Evolutionary conservation across 53 echinoderm and acorn worm species (phyloP).

Genomic region (Temnopleurus reevesii): DNA sequence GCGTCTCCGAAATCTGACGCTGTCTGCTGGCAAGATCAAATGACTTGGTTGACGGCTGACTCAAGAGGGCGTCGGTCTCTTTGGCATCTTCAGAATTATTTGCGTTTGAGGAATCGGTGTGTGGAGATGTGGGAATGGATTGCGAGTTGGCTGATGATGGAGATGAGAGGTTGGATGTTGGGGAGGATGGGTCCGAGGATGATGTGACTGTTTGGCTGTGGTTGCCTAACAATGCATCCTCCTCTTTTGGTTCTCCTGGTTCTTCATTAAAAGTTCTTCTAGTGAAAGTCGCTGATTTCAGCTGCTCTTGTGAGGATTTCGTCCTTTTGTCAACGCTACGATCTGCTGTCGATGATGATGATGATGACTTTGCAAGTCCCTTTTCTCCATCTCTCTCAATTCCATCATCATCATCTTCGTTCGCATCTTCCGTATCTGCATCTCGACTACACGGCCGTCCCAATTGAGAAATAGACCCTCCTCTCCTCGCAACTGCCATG

Average conservation of each 20-base stretch:
- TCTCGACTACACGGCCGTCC: conserved; percentile 43
- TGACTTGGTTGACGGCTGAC: conserved; percentile 9
- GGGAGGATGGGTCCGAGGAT: conserved; percentile 8
- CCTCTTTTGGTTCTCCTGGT: neutral
- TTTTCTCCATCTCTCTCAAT: neutral
- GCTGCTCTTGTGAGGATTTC: neutral
- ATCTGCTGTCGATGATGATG: neutral
- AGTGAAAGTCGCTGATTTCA: neutral
- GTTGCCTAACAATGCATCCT: neutral
- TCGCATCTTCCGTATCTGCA: conserved; percentile 53
- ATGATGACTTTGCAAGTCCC: conserved; percentile 33
- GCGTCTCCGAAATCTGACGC: conserved; percentile 87
- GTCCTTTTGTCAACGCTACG: neutral
- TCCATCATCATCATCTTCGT: conserved; percentile 36
- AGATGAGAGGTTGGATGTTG: too few relatives aligned
- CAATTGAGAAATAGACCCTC: neutral
- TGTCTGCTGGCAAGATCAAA: conserved; percentile 50
- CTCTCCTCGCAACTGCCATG: conserved; percentile 23
- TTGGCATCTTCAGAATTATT: conserved; percentile 49
- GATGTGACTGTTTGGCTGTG: neutral
- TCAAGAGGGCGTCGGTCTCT: conserved; percentile 50
- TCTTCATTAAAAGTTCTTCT: neutral
- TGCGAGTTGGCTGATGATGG: neutral
- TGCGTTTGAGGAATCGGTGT: neutral
- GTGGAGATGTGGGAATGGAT: neutral